A percentile compares a stretch with the other conserved stretches of the same genome.
Evolutionary conservation across 2,888 invertebrate species (phyloP).

Genomic region (Protonemura montana): DNA sequence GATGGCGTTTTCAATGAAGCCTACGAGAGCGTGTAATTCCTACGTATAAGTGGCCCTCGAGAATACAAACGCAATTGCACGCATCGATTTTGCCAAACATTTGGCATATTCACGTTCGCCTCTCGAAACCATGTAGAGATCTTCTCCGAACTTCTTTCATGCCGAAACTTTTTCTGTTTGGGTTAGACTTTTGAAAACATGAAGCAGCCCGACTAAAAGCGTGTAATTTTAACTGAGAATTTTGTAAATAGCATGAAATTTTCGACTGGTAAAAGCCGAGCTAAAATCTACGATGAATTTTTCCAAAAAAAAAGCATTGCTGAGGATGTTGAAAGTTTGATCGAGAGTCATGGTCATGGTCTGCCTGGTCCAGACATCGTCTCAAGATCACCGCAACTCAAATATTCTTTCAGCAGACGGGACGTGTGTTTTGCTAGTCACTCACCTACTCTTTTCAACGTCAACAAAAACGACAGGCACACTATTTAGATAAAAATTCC

Average conservation of each 20-base stretch:
- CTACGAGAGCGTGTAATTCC: constrained; percentile 32
- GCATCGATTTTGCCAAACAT: constrained; percentile 41
- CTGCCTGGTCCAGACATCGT: not conserved
- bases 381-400: not conserved
- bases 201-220: constrained; percentile 25
- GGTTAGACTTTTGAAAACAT: constrained; percentile 26
- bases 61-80: constrained; percentile 32
- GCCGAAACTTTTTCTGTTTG: constrained; percentile 14
- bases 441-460: not conserved
- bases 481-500: not conserved
- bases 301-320: not conserved
- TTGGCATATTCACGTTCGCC: not conserved
- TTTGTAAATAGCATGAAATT: constrained; percentile 39
- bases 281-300: not conserved
- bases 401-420: not conserved
- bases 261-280: constrained; percentile 24
- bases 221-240: constrained; percentile 35
- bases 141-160: constrained; percentile 35
- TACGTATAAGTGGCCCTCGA: constrained; percentile 17
- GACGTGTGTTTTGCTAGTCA: constrained; percentile 7
- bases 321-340: not conserved
- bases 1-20: constrained; percentile 15
- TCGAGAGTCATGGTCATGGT: not conserved
- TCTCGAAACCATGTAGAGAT: constrained; percentile 30
- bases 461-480: not conserved